Evolutionary conservation across 2,113 vertebrate species (phyloP).

Genomic region (Piprites chloris): DNA sequence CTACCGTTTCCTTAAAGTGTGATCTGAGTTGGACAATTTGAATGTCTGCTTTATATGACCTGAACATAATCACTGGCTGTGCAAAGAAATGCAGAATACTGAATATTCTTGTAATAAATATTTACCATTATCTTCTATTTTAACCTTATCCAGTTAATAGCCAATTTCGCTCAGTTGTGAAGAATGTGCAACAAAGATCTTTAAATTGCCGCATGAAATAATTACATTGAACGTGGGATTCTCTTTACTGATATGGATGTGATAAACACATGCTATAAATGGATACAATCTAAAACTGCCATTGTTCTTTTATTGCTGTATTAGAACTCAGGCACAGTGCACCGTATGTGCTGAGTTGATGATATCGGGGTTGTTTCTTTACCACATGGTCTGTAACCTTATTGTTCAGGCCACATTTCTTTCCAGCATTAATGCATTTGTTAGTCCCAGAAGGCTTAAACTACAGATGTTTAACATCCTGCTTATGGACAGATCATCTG

Average conservation of each 20-base stretch:
- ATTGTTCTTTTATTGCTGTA: slow-evolving; percentile 47
- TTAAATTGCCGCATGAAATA: slow-evolving; percentile 61
- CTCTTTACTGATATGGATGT: slow-evolving; percentile 48
- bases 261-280: slow-evolving; percentile 47
- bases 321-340: slow-evolving; percentile 54
- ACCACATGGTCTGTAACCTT: slow-evolving; percentile 84
- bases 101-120: slow-evolving; percentile 43
- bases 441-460: slow-evolving; percentile 88
- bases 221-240: slow-evolving; percentile 56
- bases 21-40: background rate
- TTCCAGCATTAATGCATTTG: slow-evolving; percentile 92
- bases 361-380: slow-evolving; percentile 69
- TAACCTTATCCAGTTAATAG: slow-evolving; percentile 54
- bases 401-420: slow-evolving; percentile 88
- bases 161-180: slow-evolving; percentile 51
- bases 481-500: slow-evolving; percentile 82
- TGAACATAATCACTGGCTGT: background rate
- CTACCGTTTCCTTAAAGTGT: background rate
- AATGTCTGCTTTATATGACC: background rate
- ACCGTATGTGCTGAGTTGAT: slow-evolving; percentile 68
- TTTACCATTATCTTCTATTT: slow-evolving; percentile 35
- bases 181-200: slow-evolving; percentile 33
- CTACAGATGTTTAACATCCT: slow-evolving; percentile 86
- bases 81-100: slow-evolving; percentile 38
- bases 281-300: slow-evolving; percentile 59